A percentile compares a stretch with the other conserved stretches of the same genome.
These are phyloP conservation scores for Lipotes vexillifer DNA, from an alignment of 2,113 vertebrate species.

Conservation along the genomic window DNA sequence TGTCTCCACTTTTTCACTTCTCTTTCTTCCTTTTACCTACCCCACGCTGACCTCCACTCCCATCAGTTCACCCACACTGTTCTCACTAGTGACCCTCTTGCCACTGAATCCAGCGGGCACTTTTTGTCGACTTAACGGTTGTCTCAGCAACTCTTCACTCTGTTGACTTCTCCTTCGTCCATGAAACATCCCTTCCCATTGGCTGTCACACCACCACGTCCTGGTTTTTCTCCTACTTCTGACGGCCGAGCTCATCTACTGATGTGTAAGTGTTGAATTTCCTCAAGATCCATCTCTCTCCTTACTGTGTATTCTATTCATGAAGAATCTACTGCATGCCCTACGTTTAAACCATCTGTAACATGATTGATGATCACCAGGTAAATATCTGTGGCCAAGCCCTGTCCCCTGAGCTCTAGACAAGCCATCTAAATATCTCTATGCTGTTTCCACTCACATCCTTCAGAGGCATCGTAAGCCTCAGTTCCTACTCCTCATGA, in stretches of 20 bases:
- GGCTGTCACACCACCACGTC: neutral
- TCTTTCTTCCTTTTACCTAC: neutral
- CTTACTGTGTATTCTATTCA: neutral
- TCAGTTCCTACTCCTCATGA: neutral
- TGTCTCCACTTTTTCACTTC: neutral
- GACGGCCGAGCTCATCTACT: rapidly evolving
- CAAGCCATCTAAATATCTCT: too few relatives aligned
- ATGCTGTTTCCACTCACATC: neutral
- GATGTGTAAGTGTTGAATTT: neutral
- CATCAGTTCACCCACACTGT: neutral
- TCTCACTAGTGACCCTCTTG: neutral
- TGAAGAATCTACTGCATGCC: neutral
- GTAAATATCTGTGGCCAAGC: neutral
- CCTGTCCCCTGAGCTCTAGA: neutral
- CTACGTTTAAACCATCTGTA: neutral
- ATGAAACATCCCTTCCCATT: neutral
- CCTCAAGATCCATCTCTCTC: neutral
- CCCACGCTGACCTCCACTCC: neutral
- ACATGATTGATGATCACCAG: neutral
- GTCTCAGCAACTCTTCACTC: neutral
- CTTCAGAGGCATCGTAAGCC: neutral
- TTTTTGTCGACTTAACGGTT: neutral
- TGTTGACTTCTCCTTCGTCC: rapidly evolving
- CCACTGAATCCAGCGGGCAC: too few relatives aligned
- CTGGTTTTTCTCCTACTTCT: neutral